Evolutionary conservation across 2,888 invertebrate genomes (phyloP), one percentile per base, ranked within the genome.

Genomic region (Agrotis segetum): DNA sequence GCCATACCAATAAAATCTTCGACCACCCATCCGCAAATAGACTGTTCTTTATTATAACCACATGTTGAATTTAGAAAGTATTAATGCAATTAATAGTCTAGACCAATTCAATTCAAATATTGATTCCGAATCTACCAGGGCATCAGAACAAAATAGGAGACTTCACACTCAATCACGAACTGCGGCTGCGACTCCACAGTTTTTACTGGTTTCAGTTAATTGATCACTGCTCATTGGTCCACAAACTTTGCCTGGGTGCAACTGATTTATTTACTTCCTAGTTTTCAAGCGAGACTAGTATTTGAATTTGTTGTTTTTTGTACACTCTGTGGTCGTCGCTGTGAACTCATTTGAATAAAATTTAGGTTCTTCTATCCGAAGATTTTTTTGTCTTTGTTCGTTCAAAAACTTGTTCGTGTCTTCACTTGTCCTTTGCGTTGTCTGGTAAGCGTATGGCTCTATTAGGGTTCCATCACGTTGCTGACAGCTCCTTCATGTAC

Each of bases 151-250:
- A 67, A 34, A 19, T 55, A 68, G n/a, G 50, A 61, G 63, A 58
- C 29, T 67, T 63, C 16, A 56, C 74, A 74, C 79, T 74, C 63
- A 67, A 68, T 68, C 59, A 79, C 66, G 29, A 74, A 64, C 53
- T 75, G 24, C 49, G 34, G 61, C 56, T 65, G 24, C 14, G 17
- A 81, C 50, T 67, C 16, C 56, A 58, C 65, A 71, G 75, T 81
- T 81, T 81, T 81, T 81, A 60, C 80, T 29, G 53, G 56, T 50
- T 19, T 11, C 46, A 17, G 44, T 40, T 71, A 82, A 82, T 82
- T 82, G 80, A 79, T 79, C 64, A 67, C 80, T 44, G 71, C 17
- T 71, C 79, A 79, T 67, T 79, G 82, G 64, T 44, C 49, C 46
- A 29, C 53, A 65, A 79, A 79, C 61, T 79, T 82, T 64, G 44